Base-by-base conservation (phyloP, 2,888 invertebrate genomes). In the Eupithecia dodoneata region DNA sequence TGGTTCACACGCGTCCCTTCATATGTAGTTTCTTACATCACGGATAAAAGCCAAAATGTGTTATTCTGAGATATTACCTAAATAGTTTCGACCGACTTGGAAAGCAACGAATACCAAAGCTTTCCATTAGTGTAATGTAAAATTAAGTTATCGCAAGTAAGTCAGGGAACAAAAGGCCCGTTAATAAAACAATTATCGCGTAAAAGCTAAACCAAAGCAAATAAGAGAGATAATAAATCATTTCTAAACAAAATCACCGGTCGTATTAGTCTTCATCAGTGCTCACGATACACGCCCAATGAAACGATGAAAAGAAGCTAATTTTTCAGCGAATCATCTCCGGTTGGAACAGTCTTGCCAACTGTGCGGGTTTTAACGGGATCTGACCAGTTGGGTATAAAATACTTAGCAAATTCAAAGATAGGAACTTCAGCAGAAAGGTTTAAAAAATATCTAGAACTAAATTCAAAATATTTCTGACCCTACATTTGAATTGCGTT, bases 251-350 rank as follows among this genome's bases (percentile, higher is more conserved):
- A 90, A 93, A 95, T 94, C 94, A 94, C 91, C 92, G 89, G 87
- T 90, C 89, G 87, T 93, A 95, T 95, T 92, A 94, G 93, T 95
- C 94, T 95, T 95, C 94, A 94, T 95, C 94, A 93, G 84, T 77
- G 88, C 88, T 91, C 89, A 89, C 89, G 88, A 88, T 90, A 88
- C 90, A 89, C 87, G 85, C 84, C 91, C 94, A 93, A 94, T 94
- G 94, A 94, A 93, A 94, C 93, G 94, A 93, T 94, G 94, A 92
- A 94, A 93, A 94, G 94, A 94, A 94, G 91, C 92, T 90, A 94
- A 94, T 94, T 94, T 95, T 94, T 94, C 92, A 93, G 93, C 94
- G 89, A 93, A 94, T 95, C 94, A 95, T 94, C 94, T 93, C 93
- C 92, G 93, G 92, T 86, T 89, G 45, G 66, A 47, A 72, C 66